These are phyloP conservation scores for Orchesellides sinensis DNA, from an alignment of 2,888 invertebrate species.

Conservation along the genomic window DNA sequence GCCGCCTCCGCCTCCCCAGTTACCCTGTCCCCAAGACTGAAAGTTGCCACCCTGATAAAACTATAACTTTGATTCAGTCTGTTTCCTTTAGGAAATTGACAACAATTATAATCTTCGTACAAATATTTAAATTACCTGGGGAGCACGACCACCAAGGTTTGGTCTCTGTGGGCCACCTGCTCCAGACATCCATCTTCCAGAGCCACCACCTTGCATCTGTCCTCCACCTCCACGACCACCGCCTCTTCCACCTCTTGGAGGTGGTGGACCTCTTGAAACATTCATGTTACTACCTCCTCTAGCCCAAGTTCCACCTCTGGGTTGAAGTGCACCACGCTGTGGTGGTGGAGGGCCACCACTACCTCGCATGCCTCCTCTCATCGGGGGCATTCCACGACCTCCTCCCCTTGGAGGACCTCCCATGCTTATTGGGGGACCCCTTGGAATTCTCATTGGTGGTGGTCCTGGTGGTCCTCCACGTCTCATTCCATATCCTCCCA, in stretches of 20 bases:
- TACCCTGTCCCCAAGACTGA: slow-evolving; percentile 60
- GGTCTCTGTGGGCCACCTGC: slow-evolving; percentile 53
- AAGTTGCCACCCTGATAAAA: slow-evolving; percentile 53
- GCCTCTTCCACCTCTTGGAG: slow-evolving; percentile 46
- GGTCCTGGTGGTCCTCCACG: slow-evolving; percentile 67
- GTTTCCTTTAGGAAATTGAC: background rate
- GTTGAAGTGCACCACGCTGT: slow-evolving; percentile 34
- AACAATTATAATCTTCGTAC: background rate
- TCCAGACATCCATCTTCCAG: slow-evolving; percentile 54
- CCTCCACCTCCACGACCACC: slow-evolving; percentile 52
- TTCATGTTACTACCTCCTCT: slow-evolving; percentile 57
- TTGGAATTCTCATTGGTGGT: slow-evolving; percentile 59
- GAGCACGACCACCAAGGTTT: slow-evolving; percentile 41
- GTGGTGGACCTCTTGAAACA: slow-evolving; percentile 40
- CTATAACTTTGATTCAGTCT: background rate
- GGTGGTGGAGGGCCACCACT: slow-evolving; percentile 58
- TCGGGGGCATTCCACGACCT: slow-evolving; percentile 61
- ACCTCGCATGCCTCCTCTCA: slow-evolving; percentile 66
- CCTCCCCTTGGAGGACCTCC: slow-evolving; percentile 68
- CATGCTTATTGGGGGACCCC: slow-evolving; percentile 68
- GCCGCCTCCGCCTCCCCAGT: slow-evolving; percentile 57
- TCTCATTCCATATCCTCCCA: slow-evolving; percentile 67
- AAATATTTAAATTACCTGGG: slow-evolving; percentile 34
- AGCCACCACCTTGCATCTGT: slow-evolving; percentile 43
- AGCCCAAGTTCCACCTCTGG: slow-evolving; percentile 49